A percentile compares a stretch with the other conserved stretches of the same genome.
Evolutionary conservation across 2,113 vertebrate species (phyloP).

Genomic region (Mixornis gularis): DNA sequence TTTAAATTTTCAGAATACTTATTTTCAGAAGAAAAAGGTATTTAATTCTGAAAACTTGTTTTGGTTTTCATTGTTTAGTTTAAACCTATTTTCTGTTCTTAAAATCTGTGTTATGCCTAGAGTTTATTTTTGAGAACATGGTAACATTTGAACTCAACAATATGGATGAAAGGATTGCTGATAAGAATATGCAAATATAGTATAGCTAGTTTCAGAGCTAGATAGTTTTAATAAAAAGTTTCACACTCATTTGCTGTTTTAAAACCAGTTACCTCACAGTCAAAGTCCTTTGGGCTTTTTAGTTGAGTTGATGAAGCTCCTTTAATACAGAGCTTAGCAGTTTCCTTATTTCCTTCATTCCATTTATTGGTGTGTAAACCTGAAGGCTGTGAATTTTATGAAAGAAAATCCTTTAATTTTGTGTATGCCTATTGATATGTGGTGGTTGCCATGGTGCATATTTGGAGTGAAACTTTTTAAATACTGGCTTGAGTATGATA

Average conservation of each 20-base stretch:
- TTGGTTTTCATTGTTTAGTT: background rate
- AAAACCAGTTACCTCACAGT: background rate
- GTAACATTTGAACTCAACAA: background rate
- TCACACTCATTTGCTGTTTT: background rate
- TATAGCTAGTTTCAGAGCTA: background rate
- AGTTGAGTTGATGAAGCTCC: background rate
- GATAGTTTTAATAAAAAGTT: background rate
- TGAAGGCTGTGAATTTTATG: slow-evolving; percentile 21
- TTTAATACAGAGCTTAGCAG: slow-evolving; percentile 1
- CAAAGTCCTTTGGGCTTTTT: background rate
- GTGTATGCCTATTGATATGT: background rate
- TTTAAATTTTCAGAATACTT: background rate
- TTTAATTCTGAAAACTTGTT: background rate
- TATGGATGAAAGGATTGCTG: background rate
- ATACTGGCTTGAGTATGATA: background rate
- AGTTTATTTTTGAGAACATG: background rate
- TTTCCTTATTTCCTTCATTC: background rate
- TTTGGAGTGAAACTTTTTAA: background rate
- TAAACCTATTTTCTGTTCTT: background rate
- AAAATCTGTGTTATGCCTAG: background rate
- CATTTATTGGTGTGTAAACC: slow-evolving; percentile 1
- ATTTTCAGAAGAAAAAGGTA: background rate
- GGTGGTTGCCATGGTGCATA: background rate
- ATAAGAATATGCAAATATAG: background rate
- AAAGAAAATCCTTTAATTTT: slow-evolving; percentile 27